phyloP scores from a whole-genome alignment of 2,113 vertebrate species.

The Equus przewalskii region DNA sequence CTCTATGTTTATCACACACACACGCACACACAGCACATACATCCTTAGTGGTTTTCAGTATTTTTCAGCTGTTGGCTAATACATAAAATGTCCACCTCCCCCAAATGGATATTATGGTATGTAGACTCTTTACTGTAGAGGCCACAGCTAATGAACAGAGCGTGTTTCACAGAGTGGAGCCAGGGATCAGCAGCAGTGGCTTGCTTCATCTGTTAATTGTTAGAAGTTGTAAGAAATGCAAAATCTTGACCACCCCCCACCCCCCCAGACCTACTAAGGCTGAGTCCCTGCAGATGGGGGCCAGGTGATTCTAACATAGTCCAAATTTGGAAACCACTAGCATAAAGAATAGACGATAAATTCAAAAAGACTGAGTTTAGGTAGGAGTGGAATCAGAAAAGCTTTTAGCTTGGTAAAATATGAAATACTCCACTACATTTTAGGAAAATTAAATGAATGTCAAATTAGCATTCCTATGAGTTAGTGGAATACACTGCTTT shows the following conservation, averaged over 20 bases:
- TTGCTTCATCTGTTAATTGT: not conserved
- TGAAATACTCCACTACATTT: not conserved
- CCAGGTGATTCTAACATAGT: not conserved
- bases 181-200: no score
- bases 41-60: not conserved
- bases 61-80: not conserved
- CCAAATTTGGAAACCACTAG: not conserved
- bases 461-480: not conserved
- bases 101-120: not conserved
- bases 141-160: not conserved
- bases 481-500: not conserved
- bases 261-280: not conserved
- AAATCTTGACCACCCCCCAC: not conserved
- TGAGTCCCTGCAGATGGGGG: not conserved
- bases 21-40: no score
- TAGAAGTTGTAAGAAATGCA: not conserved
- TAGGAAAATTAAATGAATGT: not conserved
- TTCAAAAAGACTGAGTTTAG: not conserved
- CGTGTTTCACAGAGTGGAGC: not conserved
- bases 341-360: not conserved
- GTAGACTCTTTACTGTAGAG: not conserved
- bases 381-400: not conserved
- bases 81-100: not conserved
- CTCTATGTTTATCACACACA: not conserved
- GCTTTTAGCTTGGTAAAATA: not conserved